Base-by-base conservation (phyloP, 2,888 invertebrate species). In the Drosophila anceps region DNA sequence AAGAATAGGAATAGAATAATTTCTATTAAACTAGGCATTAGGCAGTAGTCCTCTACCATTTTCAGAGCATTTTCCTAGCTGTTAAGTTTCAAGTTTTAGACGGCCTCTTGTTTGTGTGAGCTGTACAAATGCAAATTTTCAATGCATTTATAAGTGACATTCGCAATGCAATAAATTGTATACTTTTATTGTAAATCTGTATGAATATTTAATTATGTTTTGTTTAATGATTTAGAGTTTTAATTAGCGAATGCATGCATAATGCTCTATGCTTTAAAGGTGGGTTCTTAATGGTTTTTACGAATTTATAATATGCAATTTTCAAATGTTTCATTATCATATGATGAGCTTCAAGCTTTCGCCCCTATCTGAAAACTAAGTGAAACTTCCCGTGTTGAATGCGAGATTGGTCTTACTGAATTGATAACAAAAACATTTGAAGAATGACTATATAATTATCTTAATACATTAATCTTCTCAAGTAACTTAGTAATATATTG, bases 371-470 rank as follows among this genome's bases (percentile, higher is more conserved):
- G 88, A 90, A 87, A 69, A 66, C 35, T 63, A 66, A 80, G 69
- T n/a, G 79, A 83, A 89, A 88, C 89, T 86, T 88, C 79, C 70
- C 75, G 59, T 90, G 90, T 82, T 91, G 88, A 91, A 79, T 84
- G 84, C 87, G 85, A 79, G 81, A 90, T 91, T 91, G 85, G 91
- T 91, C 91, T 90, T 90, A 81, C 91, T 91, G 91, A 90, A 73
- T 53, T 35, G 35, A 50, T 13, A 43, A 58, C 41, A 65, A 64
- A 64, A 61, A 50, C 12, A 51, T 60, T 72, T 62, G 13, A 57
- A 31, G 41, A 10, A 18, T 39, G 1, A 18, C 12, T 33, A 55
- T 48, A 39, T n/a, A 18, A 27, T 29, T 0, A 27, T 39, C 9
- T 58, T 12, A 13, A 46, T 12, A 12, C 10, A 10, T 12, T 20